These are phyloP conservation scores for Icerya purchasi DNA, from an alignment of 2,888 invertebrate species.

Conservation along the genomic window DNA sequence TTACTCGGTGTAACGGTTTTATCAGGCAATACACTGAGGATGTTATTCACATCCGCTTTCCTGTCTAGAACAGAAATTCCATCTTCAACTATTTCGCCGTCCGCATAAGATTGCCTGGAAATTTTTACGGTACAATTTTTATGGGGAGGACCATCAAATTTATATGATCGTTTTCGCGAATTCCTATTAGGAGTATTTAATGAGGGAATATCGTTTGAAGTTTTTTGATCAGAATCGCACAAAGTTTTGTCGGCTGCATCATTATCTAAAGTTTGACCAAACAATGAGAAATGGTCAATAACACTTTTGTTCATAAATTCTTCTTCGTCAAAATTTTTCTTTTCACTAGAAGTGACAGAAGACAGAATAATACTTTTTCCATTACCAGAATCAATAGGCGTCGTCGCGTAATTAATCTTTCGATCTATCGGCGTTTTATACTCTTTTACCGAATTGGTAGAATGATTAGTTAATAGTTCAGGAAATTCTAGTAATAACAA, in stretches of 20 bases:
- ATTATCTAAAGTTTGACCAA: neutral
- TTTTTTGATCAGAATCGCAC: neutral
- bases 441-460: neutral
- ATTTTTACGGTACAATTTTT: no score
- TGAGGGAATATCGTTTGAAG: no score
- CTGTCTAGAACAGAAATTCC: no score
- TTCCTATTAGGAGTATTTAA: no score
- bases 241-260: neutral
- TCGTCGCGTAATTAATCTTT: neutral
- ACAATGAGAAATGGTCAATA: neutral
- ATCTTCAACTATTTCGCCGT: no score
- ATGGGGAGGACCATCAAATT: neutral
- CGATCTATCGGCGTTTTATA: neutral
- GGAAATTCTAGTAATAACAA: conserved; percentile 8
- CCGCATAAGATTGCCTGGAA: no score
- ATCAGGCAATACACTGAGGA: no score
- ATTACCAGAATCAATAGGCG: neutral
- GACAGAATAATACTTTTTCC: neutral
- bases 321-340: neutral
- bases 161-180: neutral
- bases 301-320: neutral
- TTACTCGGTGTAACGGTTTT: no score
- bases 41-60: no score
- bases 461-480: neutral
- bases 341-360: neutral